These are phyloP conservation scores for Andrena fulva DNA, from an alignment of 2,888 invertebrate species.

Conservation along the genomic window DNA sequence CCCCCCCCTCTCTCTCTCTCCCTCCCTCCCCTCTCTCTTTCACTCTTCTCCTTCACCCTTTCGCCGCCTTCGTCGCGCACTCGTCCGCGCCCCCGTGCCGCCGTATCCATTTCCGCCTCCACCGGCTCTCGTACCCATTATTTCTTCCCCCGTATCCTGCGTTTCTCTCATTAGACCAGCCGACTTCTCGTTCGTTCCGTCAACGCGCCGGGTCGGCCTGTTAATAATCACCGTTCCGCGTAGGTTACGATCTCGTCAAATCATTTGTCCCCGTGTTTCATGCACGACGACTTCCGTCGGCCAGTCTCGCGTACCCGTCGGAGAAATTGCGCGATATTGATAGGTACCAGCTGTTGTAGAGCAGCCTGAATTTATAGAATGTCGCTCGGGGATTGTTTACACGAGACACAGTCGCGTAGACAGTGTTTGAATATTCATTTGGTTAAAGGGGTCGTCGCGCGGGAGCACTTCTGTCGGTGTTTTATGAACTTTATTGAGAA, in stretches of 20 bases:
- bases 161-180: constrained; percentile 39
- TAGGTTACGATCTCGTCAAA: constrained; percentile 8
- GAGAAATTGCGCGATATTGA: neutral
- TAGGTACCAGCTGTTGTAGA: neutral
- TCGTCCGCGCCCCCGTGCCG: constrained; percentile 10
- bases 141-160: constrained; percentile 24
- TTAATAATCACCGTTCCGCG: constrained; percentile 30
- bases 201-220: neutral
- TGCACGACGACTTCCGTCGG: neutral
- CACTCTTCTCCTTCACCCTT: constrained; percentile 34
- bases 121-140: constrained; percentile 32
- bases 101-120: constrained; percentile 52
- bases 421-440: too few relatives aligned
- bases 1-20: constrained; percentile 8
- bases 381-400: neutral
- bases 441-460: too few relatives aligned
- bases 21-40: constrained; percentile 12
- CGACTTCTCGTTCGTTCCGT: constrained; percentile 22
- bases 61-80: constrained; percentile 20
- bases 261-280: constrained; percentile 35
- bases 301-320: neutral
- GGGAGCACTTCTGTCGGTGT: too few relatives aligned
- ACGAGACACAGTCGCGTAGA: too few relatives aligned
- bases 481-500: too few relatives aligned
- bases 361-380: neutral